Percentiles rank a stretch among this genome's conserved stretches.
phyloP scores from a whole-genome alignment of 37 sponge, comb jelly and placozoan genomes.

The Cliona cf. orientalis region DNA sequence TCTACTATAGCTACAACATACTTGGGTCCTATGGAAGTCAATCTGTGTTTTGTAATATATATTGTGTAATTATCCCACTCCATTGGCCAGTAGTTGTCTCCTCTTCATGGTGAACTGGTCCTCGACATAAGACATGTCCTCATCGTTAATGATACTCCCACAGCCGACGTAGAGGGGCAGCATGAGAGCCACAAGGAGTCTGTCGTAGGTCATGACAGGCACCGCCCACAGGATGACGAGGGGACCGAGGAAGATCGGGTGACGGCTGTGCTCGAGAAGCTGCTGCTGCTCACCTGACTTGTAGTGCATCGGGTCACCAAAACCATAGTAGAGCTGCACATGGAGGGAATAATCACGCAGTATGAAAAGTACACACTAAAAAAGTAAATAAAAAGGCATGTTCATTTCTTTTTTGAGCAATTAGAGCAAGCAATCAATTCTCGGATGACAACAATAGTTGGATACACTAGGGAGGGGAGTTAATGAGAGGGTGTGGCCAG shows the following conservation, averaged over 20 bases:
- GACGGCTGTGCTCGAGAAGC: conserved; percentile 62
- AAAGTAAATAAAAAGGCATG: no score
- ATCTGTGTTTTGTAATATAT: no score
- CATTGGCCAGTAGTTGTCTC: conserved; percentile 2
- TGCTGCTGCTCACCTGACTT: conserved; percentile 57
- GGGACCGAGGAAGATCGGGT: conserved; percentile 65
- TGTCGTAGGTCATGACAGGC: conserved; percentile 72
- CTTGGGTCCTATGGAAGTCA: no score
- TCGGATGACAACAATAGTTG: no score
- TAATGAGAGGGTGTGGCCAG: no score
- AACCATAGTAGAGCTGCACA: conserved; percentile 33
- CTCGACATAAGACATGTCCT: conserved; percentile 50
- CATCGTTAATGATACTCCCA: conserved; percentile 38
- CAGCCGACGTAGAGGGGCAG: conserved; percentile 69
- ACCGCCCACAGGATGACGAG: conserved; percentile 63
- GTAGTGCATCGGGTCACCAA: conserved; percentile 49
- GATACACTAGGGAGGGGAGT: no score
- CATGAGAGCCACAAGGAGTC: conserved; percentile 64
- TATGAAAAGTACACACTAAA: no score
- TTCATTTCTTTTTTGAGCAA: no score
- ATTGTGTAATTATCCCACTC: neutral
- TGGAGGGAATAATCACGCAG: conserved; percentile 67
- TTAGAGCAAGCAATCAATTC: no score
- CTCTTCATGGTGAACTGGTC: conserved; percentile 47
- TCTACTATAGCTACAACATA: no score